Base-by-base conservation (phyloP, 2,797 vertebrate genomes). In the Apogon hyalosoma region DNA sequence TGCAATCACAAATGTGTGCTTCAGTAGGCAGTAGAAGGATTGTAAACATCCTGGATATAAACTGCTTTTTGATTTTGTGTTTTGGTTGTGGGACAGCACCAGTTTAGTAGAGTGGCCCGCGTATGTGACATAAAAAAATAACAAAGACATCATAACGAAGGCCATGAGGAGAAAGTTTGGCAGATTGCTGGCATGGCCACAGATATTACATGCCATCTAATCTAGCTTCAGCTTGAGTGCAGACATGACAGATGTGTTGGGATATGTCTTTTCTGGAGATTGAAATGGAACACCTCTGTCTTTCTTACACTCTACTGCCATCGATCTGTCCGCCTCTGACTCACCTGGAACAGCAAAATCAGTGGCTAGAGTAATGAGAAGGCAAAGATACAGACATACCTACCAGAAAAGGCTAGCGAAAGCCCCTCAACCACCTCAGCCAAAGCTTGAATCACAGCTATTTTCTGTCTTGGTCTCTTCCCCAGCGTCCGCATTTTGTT, bases 151-250 rank as follows among this genome's bases (percentile, higher is more conserved):
- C 73, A 77, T 61, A 54, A 74, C 64, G 68, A 54, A 73, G 18
- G 38, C 55, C 10, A 49, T 1, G 1, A 66, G 63, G 60, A 60
- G 45, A 69, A 76, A 8, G 61, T 74, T 73, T 59, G 36, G 50
- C 45, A 60, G 64, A 19, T 48, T 55, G 68, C 57, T 71, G 71
- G 66, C 72, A 15, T 63, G 38, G 3, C 69, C 60, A 67, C 59
- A 41, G 48, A 78, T 82, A 85, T 83, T 77, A 81, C 78, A 72
- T 65, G 56, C 53, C 77, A 70, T 80, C 74, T 71, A 55, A 72
- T 77, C 75, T 56, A 24, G 69, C 73, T 65, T 79, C 69, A 69
- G 15, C 84, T 62, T 63, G 79, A 80, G 58, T 15, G 7, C 52
- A 46, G 69, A 76, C 73, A 73, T 74, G 80, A 80, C 73, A 77